phyloP scores from a whole-genome alignment of 2,888 invertebrate genomes.

The Diplazon laetatorius region DNA sequence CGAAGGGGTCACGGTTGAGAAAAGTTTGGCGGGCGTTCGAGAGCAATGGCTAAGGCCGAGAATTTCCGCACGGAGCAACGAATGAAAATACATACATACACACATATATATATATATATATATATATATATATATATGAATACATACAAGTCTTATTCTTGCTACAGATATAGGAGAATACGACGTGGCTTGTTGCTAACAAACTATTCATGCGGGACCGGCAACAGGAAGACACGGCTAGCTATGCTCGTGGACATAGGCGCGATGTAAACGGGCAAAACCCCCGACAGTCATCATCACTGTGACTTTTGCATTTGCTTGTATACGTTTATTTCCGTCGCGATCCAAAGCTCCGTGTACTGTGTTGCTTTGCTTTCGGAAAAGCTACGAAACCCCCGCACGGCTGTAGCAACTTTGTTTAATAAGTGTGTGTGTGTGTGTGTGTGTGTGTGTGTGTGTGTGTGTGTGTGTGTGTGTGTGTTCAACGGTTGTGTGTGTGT shows the following conservation, averaged over 20 bases:
- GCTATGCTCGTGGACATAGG: neutral
- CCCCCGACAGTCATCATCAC: slow-evolving; percentile 5
- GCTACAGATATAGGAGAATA: no score
- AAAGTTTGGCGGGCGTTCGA: slow-evolving; percentile 27
- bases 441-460: no score
- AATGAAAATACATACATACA: neutral
- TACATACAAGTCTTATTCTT: no score
- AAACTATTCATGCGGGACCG: slow-evolving; percentile 59
- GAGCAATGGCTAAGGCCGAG: neutral
- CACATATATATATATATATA: no score
- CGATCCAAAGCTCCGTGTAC: neutral
- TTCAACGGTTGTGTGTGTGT: no score
- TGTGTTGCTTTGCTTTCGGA: neutral
- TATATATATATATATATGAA: no score
- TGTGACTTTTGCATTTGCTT: slow-evolving; percentile 22
- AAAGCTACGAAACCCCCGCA: no score
- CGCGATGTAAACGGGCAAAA: neutral
- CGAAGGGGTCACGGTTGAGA: slow-evolving; percentile 30
- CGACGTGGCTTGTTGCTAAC: slow-evolving; percentile 46
- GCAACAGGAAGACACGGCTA: slow-evolving; percentile 28
- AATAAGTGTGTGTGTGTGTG: no score
- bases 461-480: no score
- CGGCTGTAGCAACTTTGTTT: neutral
- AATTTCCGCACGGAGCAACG: neutral
- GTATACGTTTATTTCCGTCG: slow-evolving; percentile 8